Evolutionary conservation across 1,140 invertebrate genomes (phyloP).

Genomic region (Drosophila hydei): DNA sequence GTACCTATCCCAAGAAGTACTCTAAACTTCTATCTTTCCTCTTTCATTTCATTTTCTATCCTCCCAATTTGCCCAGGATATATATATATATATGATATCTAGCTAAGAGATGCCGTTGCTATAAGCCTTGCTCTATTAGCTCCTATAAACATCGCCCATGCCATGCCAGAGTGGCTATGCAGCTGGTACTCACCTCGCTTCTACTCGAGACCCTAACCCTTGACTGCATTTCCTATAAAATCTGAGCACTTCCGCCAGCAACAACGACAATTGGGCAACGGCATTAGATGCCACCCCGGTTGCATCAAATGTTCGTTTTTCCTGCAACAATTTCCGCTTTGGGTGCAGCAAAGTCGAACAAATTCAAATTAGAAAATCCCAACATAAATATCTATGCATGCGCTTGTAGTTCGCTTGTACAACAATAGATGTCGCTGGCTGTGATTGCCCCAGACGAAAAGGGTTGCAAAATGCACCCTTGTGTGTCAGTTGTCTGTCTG

Average conservation of each 20-base stretch:
- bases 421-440: conserved; percentile 79
- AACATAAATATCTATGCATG: conserved; percentile 80
- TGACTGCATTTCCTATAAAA: conserved; percentile 71
- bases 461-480: conserved; percentile 78
- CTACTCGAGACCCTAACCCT: conserved; percentile 49
- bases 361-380: conserved; percentile 82
- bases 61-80: neutral
- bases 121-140: neutral
- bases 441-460: conserved; percentile 61
- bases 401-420: conserved; percentile 61
- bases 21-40: too few species aligned
- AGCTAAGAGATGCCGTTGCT: neutral
- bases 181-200: conserved; percentile 50
- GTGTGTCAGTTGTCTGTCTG: conserved; percentile 19
- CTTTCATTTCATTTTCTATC: too few species aligned
- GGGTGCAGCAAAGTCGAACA: conserved; percentile 69
- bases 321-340: conserved; percentile 80
- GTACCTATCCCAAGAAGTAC: too few species aligned
- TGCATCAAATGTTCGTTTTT: conserved; percentile 66
- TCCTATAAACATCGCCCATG: neutral
- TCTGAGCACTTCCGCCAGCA: conserved; percentile 66
- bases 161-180: neutral
- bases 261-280: conserved; percentile 21
- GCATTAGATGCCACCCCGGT: conserved; percentile 31
- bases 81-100: too few species aligned